Evolutionary conservation across 2,113 vertebrate genomes (phyloP), one percentile per base, ranked within the genome.

Genomic region (Willisornis vidua): DNA sequence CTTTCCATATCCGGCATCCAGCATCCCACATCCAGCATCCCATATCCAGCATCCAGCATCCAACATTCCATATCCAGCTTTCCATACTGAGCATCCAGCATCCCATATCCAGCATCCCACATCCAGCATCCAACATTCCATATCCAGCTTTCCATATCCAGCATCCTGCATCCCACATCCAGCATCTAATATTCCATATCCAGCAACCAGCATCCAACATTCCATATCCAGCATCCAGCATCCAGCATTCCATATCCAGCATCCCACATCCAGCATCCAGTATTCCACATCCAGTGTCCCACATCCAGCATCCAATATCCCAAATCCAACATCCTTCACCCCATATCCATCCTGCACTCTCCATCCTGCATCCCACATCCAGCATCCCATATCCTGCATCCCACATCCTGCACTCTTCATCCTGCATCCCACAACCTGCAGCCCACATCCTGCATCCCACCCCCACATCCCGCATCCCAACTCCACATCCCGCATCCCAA

Each of bases 381-480:
- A 5, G 10, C 19, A 58, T 24, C n/a, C 57, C 5, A 8, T 13
- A 59, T 13, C 57, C 57, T 8, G 7, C 5, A 58, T 23, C 57
- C 57, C 3, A 4, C 13, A 61, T 29, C 37, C 70, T 2, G 1
- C 5, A 12, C 12, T 26, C 48, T 0, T 0, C 17, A 51, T 37
- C 46, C 24, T 7, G 7, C 62, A 22, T 3, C 31, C n/a, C 4
- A 1, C 19, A 43, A 3, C 57, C 48, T 3, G 0, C 6, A 43
- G 35, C 45, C 37, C 2, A 2, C 5, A 49, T 8, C 35, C 22
- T 0, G 0, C 13, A 41, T n/a, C 31, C n/a, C 4, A 1, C 15
- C 35, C 45, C 37, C 2, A 2, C 6, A 49, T 8, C 35, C 22
- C 0, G 0, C 13, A 41, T n/a, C 22, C 37, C 2, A 2, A 51